These are phyloP conservation scores for Druceiella hillmani DNA, from an alignment of 2,888 invertebrate species.

Conservation along the genomic window DNA sequence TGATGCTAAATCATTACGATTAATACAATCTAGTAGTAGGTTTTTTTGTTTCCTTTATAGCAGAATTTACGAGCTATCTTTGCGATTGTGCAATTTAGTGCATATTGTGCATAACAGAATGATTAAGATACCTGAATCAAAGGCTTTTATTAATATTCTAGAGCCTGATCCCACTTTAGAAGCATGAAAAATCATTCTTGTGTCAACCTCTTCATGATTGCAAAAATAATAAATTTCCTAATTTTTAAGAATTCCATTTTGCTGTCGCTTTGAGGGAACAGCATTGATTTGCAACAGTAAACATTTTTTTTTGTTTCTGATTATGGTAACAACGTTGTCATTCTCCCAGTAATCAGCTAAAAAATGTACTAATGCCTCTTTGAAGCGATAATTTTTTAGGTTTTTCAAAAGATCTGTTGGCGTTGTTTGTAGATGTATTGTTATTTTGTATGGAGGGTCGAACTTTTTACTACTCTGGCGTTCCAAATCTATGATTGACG, in stretches of 20 bases:
- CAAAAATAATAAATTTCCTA: slow-evolving; percentile 24
- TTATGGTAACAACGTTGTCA: no score
- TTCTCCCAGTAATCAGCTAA: slow-evolving; percentile 20
- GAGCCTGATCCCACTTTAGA: slow-evolving; percentile 18
- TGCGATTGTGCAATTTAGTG: slow-evolving; percentile 12
- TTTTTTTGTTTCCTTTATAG: no score
- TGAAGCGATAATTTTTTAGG: slow-evolving; percentile 26
- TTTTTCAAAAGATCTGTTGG: slow-evolving; percentile 23
- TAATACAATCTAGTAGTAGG: no score
- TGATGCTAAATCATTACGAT: no score
- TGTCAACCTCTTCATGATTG: slow-evolving; percentile 26
- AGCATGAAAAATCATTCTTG: slow-evolving; percentile 15
- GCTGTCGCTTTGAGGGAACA: slow-evolving; percentile 14
- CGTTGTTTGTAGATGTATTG: no score
- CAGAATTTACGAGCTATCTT: no score
- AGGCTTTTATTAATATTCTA: slow-evolving; percentile 25
- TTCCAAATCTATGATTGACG: no score
- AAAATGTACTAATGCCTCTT: slow-evolving; percentile 26
- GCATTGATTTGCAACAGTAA: slow-evolving; percentile 20
- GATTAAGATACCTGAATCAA: slow-evolving; percentile 26
- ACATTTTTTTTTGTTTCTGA: slow-evolving; percentile 25
- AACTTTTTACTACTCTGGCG: no score
- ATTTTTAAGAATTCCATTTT: slow-evolving; percentile 10
- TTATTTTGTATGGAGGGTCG: no score
- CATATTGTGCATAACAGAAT: slow-evolving; percentile 25